Percentiles rank a stretch among this genome's conserved stretches.
Conservation (phyloP, 2,113 vertebrate species). For the Eurystomus gularis region DNA sequence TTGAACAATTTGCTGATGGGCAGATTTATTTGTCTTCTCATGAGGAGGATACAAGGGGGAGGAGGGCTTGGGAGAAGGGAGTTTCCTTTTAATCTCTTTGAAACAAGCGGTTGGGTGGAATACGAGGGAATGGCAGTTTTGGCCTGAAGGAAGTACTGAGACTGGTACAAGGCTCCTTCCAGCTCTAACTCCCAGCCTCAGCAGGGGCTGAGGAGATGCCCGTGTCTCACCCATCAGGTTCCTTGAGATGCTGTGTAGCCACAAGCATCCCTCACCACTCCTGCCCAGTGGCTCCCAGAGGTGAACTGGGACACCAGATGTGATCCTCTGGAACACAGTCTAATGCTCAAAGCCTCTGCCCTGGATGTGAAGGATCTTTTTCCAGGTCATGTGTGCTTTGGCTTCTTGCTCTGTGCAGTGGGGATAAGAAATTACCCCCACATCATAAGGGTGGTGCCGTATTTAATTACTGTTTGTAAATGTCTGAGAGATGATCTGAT, state of each 20-base stretch:
- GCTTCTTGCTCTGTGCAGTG: neutral
- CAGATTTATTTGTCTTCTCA: slow-evolving; percentile 42
- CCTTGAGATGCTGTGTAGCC: neutral
- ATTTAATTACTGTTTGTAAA: slow-evolving; percentile 53
- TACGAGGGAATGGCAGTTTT: neutral
- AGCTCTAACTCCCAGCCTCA: neutral
- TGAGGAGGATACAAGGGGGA: neutral
- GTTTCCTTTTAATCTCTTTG: neutral
- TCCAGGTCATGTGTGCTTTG: neutral
- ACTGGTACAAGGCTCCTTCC: neutral
- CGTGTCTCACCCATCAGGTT: neutral
- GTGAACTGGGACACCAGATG: neutral
- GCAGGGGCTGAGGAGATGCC: neutral
- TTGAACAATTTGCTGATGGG: slow-evolving; percentile 17
- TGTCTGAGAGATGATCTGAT: slow-evolving; percentile 22
- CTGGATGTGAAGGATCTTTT: neutral
- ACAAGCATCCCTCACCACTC: rapidly evolving
- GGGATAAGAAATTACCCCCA: neutral
- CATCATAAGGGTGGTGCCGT: neutral
- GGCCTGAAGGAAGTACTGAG: neutral
- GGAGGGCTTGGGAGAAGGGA: neutral
- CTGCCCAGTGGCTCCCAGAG: neutral
- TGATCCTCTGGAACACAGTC: neutral
- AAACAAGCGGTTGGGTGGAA: neutral
- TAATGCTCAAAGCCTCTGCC: neutral